phyloP scores from a whole-genome alignment of 2,888 invertebrate genomes.

The Rhorus exstirpatorius region DNA sequence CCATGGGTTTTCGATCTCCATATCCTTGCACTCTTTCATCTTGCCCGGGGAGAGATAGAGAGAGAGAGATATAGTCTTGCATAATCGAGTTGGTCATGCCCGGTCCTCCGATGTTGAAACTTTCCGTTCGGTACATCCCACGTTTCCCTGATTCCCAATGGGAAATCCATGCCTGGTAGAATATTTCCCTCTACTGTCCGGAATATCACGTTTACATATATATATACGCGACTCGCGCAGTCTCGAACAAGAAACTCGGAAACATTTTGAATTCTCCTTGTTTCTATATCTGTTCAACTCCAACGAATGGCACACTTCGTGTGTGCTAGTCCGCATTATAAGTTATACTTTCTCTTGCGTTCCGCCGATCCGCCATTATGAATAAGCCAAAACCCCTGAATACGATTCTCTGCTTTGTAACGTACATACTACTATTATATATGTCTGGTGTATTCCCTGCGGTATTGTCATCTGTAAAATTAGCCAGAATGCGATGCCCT shows the following conservation, averaged over 20 bases:
- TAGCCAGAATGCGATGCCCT: slow-evolving; percentile 3
- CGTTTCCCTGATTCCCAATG: slow-evolving; percentile 59
- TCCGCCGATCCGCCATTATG: slow-evolving; percentile 45
- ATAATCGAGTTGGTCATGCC: slow-evolving; percentile 61
- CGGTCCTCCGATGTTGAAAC: slow-evolving; percentile 43
- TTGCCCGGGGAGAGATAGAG: neutral
- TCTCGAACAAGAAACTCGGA: slow-evolving; percentile 62
- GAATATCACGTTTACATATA: slow-evolving; percentile 41
- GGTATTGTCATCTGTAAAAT: slow-evolving; percentile 54
- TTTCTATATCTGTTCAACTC: slow-evolving; percentile 29
- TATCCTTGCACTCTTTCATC: slow-evolving; percentile 27
- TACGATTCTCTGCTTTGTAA: neutral
- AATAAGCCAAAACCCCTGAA: neutral
- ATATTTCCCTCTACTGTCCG: slow-evolving; percentile 48
- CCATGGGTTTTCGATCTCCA: slow-evolving; percentile 51
- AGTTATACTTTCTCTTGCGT: slow-evolving; percentile 57
- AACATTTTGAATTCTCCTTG: slow-evolving; percentile 53
- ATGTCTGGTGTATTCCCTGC: slow-evolving; percentile 23
- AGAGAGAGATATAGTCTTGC: too few species aligned
- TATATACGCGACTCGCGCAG: slow-evolving; percentile 9
- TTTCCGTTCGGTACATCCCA: slow-evolving; percentile 43
- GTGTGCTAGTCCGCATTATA: slow-evolving; percentile 44
- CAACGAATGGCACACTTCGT: slow-evolving; percentile 16
- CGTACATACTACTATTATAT: too few species aligned
- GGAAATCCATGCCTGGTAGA: slow-evolving; percentile 62